A percentile compares a stretch with the other conserved stretches of the same genome.
These are phyloP conservation scores for Buceros bicornis DNA, from an alignment of 2,797 vertebrate species.

Conservation along the genomic window DNA sequence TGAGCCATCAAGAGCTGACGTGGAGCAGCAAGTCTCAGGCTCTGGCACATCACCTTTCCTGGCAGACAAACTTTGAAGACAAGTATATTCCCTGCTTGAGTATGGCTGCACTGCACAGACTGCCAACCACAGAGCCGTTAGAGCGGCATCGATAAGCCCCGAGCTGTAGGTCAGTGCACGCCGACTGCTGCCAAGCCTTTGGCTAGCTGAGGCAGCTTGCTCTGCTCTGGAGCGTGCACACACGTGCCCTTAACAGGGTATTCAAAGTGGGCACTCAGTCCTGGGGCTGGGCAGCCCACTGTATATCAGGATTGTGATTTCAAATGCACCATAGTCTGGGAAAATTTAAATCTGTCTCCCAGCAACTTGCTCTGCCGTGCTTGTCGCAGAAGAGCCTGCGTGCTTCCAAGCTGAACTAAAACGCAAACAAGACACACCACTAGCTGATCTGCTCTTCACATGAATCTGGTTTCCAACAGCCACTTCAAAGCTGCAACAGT, in stretches of 20 bases:
- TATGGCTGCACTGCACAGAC: fast-evolving
- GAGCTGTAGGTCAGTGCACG: not conserved
- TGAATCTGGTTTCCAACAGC: not conserved
- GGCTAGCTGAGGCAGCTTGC: not conserved
- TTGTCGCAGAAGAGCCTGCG: not conserved
- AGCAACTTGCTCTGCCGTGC: not conserved
- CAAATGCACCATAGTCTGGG: not conserved
- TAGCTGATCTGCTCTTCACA: not conserved
- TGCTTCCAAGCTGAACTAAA: not conserved
- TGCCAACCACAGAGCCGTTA: not conserved
- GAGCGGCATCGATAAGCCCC: fast-evolving
- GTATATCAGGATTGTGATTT: not conserved
- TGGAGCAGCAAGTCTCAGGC: not conserved
- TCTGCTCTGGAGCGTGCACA: not conserved
- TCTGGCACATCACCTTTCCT: not conserved
- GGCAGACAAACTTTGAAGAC: not conserved
- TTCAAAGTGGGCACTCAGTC: not conserved
- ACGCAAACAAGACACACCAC: not conserved
- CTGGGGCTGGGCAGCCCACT: not conserved
- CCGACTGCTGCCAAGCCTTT: not conserved
- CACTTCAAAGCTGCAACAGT: not conserved
- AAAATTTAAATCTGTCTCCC: not conserved
- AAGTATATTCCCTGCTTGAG: not conserved
- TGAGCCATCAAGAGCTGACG: not conserved
- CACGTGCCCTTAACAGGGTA: not conserved